Conservation (phyloP, 2,113 vertebrate genomes). For the Vombatus ursinus region DNA sequence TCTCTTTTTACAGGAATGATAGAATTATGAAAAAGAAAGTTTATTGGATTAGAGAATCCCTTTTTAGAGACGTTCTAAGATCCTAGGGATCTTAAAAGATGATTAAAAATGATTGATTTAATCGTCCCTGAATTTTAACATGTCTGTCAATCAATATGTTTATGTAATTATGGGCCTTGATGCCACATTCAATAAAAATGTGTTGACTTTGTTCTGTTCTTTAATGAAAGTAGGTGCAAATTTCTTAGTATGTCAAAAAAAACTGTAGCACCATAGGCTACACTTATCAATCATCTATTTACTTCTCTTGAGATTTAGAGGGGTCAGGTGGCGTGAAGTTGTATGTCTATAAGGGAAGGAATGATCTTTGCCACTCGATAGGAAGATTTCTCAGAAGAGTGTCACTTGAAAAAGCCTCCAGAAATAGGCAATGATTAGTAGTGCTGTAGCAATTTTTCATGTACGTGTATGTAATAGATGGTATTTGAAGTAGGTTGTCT, state of each 20-base stretch:
- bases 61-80: background rate
- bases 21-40: background rate
- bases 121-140: background rate
- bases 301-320: constrained; percentile 6
- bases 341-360: background rate
- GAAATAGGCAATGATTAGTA: background rate
- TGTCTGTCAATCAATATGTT: background rate
- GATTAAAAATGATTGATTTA: background rate
- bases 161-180: background rate
- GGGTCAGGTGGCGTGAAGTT: background rate
- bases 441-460: background rate
- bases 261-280: background rate
- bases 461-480: background rate
- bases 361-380: background rate
- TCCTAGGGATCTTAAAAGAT: background rate
- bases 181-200: background rate
- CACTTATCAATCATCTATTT: background rate
- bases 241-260: constrained; percentile 19
- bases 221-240: background rate
- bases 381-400: background rate
- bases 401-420: background rate
- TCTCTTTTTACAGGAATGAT: background rate
- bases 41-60: background rate
- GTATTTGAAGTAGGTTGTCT: background rate
- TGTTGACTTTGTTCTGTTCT: background rate